Evolutionary conservation across 23 tunicate species (phyloP), one percentile per base, ranked within the genome.

Genomic region (Styela plicata): DNA sequence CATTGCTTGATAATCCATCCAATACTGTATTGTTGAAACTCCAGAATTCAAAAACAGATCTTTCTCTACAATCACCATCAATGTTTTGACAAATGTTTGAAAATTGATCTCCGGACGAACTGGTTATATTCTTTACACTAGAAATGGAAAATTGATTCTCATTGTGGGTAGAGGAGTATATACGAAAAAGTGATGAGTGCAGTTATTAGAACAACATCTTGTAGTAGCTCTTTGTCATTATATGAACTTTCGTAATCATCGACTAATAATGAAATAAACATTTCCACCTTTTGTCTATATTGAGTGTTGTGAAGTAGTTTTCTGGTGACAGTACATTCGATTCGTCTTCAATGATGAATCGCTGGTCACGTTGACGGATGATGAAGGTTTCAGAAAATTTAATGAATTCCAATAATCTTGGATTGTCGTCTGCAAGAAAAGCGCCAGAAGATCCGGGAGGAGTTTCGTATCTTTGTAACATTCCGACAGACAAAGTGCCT

Each of bases 21-120:
- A 73, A 35, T 13, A 73, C 78, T 21, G 78, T 32, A 22, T 32
- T 24, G 22, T 73, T 33, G 22, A 73, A 73, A 35, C 53, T 35
- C 78, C 78, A 73, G 19, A 73, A 73, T 73, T 73, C 78, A 73
- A 73, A 73, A 24, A 73, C 26, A 16, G 78, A 73, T 73, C 78
- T 73, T 1, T 73, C 33, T 33, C 32, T 73, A 31, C 78, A 73
- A 63, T 73, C 44, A 35, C 1, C 52, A 16, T 24, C 78, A 16
- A 73, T 33, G 19, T 33, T 73, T 23, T 33, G 44, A n/a, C 78
- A 73, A 24, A 35, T 73, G 53, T 24, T 18, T 19, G 78, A 73
- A 33, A 73, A 73, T 17, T 16, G 19, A 0, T 25, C 16, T 27
- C 71, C 71, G 31, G 1, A 18, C n/a, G 71, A 67, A 34, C 53